Base-by-base conservation (phyloP, 2,888 invertebrate genomes). In the Cephus pygmeus region DNA sequence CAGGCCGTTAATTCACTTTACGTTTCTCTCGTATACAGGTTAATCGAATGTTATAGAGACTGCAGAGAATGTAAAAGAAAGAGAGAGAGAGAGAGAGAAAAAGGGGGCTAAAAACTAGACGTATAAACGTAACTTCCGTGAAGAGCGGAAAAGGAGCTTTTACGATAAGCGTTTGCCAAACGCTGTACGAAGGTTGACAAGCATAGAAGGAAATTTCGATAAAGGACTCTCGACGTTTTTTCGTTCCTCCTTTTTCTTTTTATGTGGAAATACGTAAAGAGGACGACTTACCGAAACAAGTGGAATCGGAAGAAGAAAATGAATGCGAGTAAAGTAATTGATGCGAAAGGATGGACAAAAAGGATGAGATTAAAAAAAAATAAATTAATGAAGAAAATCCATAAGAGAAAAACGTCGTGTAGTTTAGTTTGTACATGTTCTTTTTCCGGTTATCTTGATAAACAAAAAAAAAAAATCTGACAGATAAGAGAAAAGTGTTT, bases 61-160 rank as follows among this genome's bases (percentile, higher is more conserved):
- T 23, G 23, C 23, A 9, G 56, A 56, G 23, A 23, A 15, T 9
- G 56, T 56, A 56, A 73, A 69, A 79, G 80, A 40, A 35, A 73
- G 56, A 80, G 69, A 75, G 74, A 78, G 77, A 77, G 82, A 76
- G 78, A 77, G 80, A 34, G 33, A 33, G 78, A 83, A 79, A 40
- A 6, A 40, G 40, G 0, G 6, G 23, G 4, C 1, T 23, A 35
- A 40, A 23, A 40, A 23, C 15, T 6, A 40, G 1, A 23, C 0
- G 40, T 15, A 15, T 0, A 23, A 15, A 40, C 6, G 40, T 40
- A 6, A 40, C 4, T 15, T 40, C 6, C 15, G 15, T 1, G 23
- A 56, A 56, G 56, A 56, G 23, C 9, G 56, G 9, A 56, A 56
- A 36, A 1, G 0, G 56, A 56, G 56, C 56, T 56, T 56, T 56